A percentile compares a stretch with the other conserved stretches of the same genome.
These are phyloP conservation scores for Lanius ludovicianus DNA, from an alignment of 2,113 vertebrate species.

Conservation along the genomic window DNA sequence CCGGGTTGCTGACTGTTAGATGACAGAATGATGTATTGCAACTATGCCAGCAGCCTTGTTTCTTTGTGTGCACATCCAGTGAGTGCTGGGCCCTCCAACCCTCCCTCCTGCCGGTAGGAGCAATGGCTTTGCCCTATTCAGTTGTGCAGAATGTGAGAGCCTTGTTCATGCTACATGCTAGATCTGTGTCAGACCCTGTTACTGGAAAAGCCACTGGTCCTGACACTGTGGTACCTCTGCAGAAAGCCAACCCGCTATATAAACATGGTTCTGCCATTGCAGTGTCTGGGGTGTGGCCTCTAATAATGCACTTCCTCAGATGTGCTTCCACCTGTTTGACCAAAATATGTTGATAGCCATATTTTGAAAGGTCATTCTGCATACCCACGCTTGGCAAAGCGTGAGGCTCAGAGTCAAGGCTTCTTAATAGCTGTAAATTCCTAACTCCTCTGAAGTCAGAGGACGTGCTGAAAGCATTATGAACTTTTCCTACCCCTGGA, in stretches of 20 bases:
- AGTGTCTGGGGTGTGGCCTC: not conserved
- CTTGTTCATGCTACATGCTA: slow-evolving; percentile 46
- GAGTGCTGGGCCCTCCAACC: slow-evolving; percentile 72
- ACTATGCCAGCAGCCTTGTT: slow-evolving; percentile 72
- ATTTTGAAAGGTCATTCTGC: slow-evolving; percentile 44
- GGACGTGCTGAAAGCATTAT: slow-evolving; percentile 35
- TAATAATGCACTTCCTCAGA: not conserved
- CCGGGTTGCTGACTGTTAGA: slow-evolving; percentile 62
- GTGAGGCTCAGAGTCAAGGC: slow-evolving; percentile 49
- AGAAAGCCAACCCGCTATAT: slow-evolving; percentile 35
- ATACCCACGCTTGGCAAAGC: slow-evolving; percentile 20
- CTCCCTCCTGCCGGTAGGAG: slow-evolving; percentile 68
- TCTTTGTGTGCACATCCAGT: slow-evolving; percentile 71
- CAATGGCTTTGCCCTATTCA: slow-evolving; percentile 68
- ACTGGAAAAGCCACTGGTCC: not conserved
- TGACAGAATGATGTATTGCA: slow-evolving; percentile 67
- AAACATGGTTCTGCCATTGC: not conserved
- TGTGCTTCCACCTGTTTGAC: slow-evolving; percentile 46
- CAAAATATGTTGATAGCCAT: slow-evolving; percentile 6
- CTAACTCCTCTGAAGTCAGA: slow-evolving; percentile 40
- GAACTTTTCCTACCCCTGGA: slow-evolving; percentile 65
- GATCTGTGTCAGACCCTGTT: slow-evolving; percentile 20
- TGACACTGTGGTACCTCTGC: slow-evolving; percentile 50
- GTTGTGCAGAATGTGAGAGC: slow-evolving; percentile 57
- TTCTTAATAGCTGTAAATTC: slow-evolving; percentile 47